Conservation (phyloP, 2,113 vertebrate genomes). For the Laterallus jamaicensis region DNA sequence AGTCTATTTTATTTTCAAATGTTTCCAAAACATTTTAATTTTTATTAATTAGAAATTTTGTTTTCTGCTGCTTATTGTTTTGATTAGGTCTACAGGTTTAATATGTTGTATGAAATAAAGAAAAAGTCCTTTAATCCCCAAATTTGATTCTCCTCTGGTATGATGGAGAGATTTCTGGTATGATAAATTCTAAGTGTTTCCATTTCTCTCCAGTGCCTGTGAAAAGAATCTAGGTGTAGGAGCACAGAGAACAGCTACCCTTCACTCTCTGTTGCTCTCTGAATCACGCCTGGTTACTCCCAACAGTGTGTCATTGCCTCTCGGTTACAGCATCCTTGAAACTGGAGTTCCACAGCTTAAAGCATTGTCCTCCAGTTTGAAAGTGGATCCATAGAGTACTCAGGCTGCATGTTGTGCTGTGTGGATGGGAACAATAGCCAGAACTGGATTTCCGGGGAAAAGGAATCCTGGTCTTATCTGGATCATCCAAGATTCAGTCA, state of each 20-base stretch:
- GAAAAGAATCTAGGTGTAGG: not conserved
- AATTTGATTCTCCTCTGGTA: not conserved
- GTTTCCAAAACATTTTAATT: not conserved
- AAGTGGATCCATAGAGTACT: not conserved
- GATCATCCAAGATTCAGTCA: not conserved
- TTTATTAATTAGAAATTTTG: not conserved
- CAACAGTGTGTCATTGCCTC: not conserved
- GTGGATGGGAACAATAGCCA: not conserved
- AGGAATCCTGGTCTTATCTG: not conserved
- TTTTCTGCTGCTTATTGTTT: not conserved
- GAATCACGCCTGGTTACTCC: not conserved
- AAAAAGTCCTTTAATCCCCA: not conserved
- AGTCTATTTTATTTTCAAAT: not conserved
- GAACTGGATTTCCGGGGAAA: not conserved
- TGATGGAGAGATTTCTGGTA: not conserved
- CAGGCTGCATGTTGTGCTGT: rapidly evolving
- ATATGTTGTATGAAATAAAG: not conserved
- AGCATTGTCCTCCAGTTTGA: not conserved
- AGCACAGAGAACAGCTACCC: not conserved
- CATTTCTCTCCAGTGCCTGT: not conserved
- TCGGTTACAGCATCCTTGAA: not conserved
- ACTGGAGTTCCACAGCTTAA: not conserved
- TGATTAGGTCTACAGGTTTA: not conserved
- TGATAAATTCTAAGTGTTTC: not conserved
- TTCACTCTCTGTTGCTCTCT: not conserved